Percentiles rank a stretch among this genome's conserved stretches.
phyloP scores from a whole-genome alignment of 2,797 vertebrate species.

The Parauchenoglanis ngamensis region DNA sequence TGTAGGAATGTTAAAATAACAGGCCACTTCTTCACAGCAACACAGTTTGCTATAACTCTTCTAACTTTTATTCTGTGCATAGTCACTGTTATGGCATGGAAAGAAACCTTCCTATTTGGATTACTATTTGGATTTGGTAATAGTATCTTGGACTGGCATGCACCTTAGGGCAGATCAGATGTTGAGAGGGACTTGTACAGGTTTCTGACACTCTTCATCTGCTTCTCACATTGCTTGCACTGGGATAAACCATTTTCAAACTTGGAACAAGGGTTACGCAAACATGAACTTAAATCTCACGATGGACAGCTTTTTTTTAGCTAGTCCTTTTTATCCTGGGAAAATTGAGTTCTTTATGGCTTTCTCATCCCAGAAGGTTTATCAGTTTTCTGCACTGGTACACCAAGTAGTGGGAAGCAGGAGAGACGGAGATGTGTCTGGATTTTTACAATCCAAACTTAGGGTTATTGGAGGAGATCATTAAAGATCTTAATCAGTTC shows the following conservation, averaged over 20 bases:
- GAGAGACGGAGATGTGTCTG: background rate
- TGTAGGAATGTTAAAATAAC: background rate
- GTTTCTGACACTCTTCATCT: background rate
- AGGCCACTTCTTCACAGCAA: background rate
- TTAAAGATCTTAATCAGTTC: background rate
- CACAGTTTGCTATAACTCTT: too few relatives aligned
- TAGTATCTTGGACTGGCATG: background rate
- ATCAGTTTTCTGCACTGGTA: background rate
- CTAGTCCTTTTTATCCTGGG: background rate
- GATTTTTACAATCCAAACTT: background rate
- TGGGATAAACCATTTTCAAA: background rate
- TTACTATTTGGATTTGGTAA: background rate
- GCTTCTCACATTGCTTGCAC: background rate
- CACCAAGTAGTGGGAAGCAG: background rate
- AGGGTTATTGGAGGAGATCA: background rate
- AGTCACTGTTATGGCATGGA: too few relatives aligned
- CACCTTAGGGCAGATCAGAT: background rate
- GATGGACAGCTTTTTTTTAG: constrained; percentile 25
- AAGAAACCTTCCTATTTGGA: background rate
- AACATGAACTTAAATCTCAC: constrained; percentile 25
- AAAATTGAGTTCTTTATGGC: background rate
- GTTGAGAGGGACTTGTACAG: background rate
- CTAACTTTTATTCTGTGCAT: too few relatives aligned
- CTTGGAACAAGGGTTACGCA: background rate
- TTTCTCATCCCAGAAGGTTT: background rate